These are phyloP conservation scores for Lonchura striata DNA, from an alignment of 2,113 vertebrate species.

Conservation along the genomic window DNA sequence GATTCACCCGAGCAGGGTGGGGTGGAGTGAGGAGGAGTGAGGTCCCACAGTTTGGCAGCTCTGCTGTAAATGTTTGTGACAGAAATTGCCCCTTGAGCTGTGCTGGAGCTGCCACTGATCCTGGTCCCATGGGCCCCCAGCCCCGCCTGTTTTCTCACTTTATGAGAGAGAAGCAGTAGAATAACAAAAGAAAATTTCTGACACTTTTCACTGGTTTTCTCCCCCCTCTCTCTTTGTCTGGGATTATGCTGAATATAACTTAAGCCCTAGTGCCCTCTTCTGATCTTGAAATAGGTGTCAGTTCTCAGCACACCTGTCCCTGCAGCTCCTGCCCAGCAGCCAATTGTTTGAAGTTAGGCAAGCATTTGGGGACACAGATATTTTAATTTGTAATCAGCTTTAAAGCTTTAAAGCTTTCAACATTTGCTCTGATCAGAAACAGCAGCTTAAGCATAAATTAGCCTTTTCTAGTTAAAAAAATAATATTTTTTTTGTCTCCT, in stretches of 20 bases:
- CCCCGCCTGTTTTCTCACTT: neutral
- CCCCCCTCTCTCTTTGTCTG: neutral
- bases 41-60: neutral
- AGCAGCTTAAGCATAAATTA: slow-evolving; percentile 12
- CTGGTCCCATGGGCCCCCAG: neutral
- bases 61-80: neutral
- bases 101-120: neutral
- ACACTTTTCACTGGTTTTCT: neutral
- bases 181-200: slow-evolving; percentile 1
- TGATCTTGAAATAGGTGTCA: slow-evolving; percentile 12
- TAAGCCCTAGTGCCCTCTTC: slow-evolving; percentile 51
- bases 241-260: neutral
- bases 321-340: neutral
- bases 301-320: neutral
- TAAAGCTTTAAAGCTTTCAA: slow-evolving; percentile 12
- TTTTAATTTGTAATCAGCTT: slow-evolving; percentile 44
- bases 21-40: neutral
- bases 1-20: rapidly evolving
- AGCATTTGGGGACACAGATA: neutral
- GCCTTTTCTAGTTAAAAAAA: neutral
- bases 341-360: neutral
- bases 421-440: slow-evolving; percentile 28
- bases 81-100: neutral
- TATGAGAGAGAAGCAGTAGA: neutral
- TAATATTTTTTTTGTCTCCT: neutral